These are phyloP conservation scores for Diorhabda carinulata DNA, from an alignment of 1,140 invertebrate genomes.

Conservation along the genomic window DNA sequence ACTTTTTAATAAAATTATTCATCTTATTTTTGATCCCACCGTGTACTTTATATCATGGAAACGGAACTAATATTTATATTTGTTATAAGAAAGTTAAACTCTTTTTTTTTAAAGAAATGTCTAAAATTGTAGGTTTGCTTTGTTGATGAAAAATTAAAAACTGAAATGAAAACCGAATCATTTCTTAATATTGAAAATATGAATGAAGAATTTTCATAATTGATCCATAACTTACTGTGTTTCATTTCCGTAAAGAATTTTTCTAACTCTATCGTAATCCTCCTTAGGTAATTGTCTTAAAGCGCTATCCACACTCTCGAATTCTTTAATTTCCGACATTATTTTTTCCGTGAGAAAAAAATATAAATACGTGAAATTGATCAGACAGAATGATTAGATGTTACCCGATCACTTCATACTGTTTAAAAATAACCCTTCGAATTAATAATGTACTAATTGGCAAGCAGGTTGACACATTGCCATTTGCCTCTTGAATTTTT, in stretches of 20 bases:
- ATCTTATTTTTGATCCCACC: too few species aligned
- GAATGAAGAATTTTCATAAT: too few species aligned
- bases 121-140: too few species aligned
- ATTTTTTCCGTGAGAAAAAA: neutral
- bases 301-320: constrained; percentile 63
- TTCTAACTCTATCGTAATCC: constrained; percentile 68
- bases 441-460: neutral
- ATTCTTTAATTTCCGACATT: constrained; percentile 37
- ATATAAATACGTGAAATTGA: neutral
- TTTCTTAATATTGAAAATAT: too few species aligned
- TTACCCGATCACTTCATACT: neutral
- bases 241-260: constrained; percentile 72
- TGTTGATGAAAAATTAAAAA: too few species aligned
- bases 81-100: too few species aligned
- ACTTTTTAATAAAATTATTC: too few species aligned
- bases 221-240: constrained; percentile 55
- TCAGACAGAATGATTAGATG: neutral
- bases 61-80: too few species aligned
- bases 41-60: too few species aligned
- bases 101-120: too few species aligned
- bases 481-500: constrained; percentile 3
- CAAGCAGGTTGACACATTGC: constrained; percentile 7
- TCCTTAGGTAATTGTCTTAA: constrained; percentile 60
- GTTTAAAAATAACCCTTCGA: neutral
- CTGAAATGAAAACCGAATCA: too few species aligned